A percentile compares a stretch with the other conserved stretches of the same genome.
Evolutionary conservation across 1,140 invertebrate genomes (phyloP).

Genomic region (Solen grandis): DNA sequence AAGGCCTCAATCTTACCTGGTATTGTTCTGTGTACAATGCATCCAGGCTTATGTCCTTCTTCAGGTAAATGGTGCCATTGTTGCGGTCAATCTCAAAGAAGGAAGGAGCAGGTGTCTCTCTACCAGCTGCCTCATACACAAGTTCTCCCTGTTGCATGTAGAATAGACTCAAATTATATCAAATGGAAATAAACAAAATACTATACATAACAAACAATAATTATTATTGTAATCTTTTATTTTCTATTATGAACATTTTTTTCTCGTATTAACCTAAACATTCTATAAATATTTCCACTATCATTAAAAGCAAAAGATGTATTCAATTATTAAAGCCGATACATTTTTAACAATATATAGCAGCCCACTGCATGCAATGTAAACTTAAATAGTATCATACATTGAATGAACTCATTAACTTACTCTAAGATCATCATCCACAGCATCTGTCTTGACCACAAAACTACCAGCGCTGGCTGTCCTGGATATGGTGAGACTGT

Average conservation of each 20-base stretch:
- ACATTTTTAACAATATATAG: no score
- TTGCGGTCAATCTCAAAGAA: slow-evolving; percentile 34
- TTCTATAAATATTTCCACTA: no score
- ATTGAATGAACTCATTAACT: no score
- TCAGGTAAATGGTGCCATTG: slow-evolving; percentile 29
- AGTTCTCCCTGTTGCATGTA: slow-evolving; percentile 25
- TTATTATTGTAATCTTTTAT: slow-evolving; percentile 5
- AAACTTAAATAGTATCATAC: no score
- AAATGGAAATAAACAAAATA: no score
- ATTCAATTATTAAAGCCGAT: no score
- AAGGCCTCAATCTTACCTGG: slow-evolving; percentile 15
- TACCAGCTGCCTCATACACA: slow-evolving; percentile 50
- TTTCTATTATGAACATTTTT: no score
- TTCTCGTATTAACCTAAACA: no score
- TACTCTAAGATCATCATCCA: slow-evolving; percentile 33
- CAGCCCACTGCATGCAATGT: no score
- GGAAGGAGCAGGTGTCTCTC: slow-evolving; percentile 16
- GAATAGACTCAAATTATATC: background rate
- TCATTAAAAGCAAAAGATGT: no score
- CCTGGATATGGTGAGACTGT: background rate
- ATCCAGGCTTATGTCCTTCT: slow-evolving; percentile 27
- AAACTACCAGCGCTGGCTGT: slow-evolving; percentile 7
- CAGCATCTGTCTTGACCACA: slow-evolving; percentile 24
- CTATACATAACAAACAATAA: no score
- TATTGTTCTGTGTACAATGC: slow-evolving; percentile 17